A percentile compares a stretch with the other conserved stretches of the same genome.
Evolutionary conservation across 2,888 invertebrate genomes (phyloP).

Genomic region (Melipona beecheii): DNA sequence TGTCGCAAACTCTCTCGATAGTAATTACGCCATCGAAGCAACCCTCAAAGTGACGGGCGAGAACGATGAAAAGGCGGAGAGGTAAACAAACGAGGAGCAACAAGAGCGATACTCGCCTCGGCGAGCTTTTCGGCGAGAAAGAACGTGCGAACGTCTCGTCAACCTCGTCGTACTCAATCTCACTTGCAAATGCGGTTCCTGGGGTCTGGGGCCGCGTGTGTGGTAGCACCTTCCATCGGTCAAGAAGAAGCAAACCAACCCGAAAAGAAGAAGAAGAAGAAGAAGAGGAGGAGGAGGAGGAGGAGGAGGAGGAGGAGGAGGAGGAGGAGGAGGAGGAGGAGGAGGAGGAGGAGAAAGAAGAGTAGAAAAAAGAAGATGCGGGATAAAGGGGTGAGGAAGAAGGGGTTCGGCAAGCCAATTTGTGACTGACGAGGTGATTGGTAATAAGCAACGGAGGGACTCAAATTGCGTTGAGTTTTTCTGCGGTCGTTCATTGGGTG

Average conservation of each 20-base stretch:
- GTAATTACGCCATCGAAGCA: neutral
- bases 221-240: conserved; percentile 35
- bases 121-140: conserved; percentile 55
- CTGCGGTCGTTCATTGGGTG: conserved; percentile 81
- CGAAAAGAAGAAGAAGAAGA: neutral
- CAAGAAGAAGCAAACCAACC: neutral
- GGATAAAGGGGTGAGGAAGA: conserved; percentile 23
- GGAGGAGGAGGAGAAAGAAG: neutral
- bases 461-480: conserved; percentile 82
- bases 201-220: conserved; percentile 51
- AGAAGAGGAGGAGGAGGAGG: neutral
- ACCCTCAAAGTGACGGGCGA: neutral
- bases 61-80: neutral
- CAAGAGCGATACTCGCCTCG: conserved; percentile 4
- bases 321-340: conserved; percentile 2
- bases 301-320: neutral
- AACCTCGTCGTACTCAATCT: conserved; percentile 75
- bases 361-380: neutral
- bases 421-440: conserved; percentile 83
- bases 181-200: conserved; percentile 77
- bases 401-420: conserved; percentile 79
- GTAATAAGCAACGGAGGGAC: conserved; percentile 82
- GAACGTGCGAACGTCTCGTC: conserved; percentile 75
- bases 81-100: conserved; percentile 8
- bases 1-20: neutral